Evolutionary conservation across 23 tunicate species (phyloP), one percentile per base, ranked within the genome.

Genomic region (Phallusia fumigata): DNA sequence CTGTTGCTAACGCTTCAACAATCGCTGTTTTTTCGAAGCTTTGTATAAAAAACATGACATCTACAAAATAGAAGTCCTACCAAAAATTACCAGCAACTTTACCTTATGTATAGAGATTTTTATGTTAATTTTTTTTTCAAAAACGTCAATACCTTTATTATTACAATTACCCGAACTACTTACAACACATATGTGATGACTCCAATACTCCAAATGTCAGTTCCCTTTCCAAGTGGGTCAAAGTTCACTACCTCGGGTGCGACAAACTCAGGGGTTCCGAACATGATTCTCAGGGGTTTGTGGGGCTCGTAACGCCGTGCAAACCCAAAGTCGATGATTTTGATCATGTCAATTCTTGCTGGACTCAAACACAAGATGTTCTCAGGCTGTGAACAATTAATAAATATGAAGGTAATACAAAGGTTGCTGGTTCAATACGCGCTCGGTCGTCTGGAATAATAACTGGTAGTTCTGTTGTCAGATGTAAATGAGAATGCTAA

Each of bases 141-240:
- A n/a, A n/a, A n/a, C n/a, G n/a, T n/a, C n/a, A n/a, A 22, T 58
- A 16, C 26, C 69, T 58, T 1, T 58, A 58, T 16, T 58, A 58
- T 6, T 5, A n/a, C n/a, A n/a, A n/a, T n/a, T 22, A 24, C 13
- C 13, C 13, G 15, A 52, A 40, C 11, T 24, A 94, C 94, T 94
- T 79, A 94, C 98, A 96, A 53, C 32, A 91, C 85, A 58, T 96
- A 96, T 19, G 99, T 88, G 32, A 96, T 84, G 0, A 96, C 96
- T 53, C 99, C 99, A 44, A 96, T 85, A 87, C 99, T 96, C 99
- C 99, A 96, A 79, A 96, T 78, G 75, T 96, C 99, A 2, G 99
- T 91, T 30, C 95, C 99, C 72, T 89, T 90, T 15, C 99, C 99
- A 21, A 96, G 74, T 13, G 99, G 93, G 81, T 96, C 99, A 69